Evolutionary conservation across 2,797 vertebrate genomes (phyloP), one percentile per base, ranked within the genome.

Genomic region (Acestrorhynchus altus): DNA sequence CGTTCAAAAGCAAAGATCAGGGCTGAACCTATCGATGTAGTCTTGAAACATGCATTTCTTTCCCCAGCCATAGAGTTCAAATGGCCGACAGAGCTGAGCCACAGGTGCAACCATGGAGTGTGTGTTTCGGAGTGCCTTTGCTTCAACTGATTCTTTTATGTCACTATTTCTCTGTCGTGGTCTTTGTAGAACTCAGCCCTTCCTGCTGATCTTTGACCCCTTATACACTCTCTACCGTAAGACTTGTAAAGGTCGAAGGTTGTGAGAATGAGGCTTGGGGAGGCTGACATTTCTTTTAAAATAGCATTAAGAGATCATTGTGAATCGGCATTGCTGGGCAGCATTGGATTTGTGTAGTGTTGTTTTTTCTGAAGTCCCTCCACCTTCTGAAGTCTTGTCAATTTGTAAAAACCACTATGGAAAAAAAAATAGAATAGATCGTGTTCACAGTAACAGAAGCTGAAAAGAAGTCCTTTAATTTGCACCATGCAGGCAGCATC

Each of bases 61-160:
- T 93, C 93, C 92, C 93, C 94, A 95, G 94, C 93, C 93, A 94
- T 93, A 94, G 93, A 94, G 91, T 94, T 91, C 75, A 64, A 78
- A 20, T 26, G 28, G 68, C 73, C 92, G 93, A 91, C 90, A 93
- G 66, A 51, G 92, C 31, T 35, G 31, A 35, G 31, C 31, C 31
- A 6, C 31, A 35, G 31, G 93, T 90, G 90, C 93, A 90, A 90
- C 78, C 93, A 92, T 94, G 93, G 93, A 94, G 92, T 94, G 90
- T 93, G 93, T 93, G 90, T 70, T 94, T 94, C 93, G 92, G 94
- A 94, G 94, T 94, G 94, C 93, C 94, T 95, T 94, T 92, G 92
- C 91, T 93, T 92, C 91, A 90, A 54, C 16, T 0, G 22, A 31
- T 31, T 61, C 28, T 59, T 56, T 2, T 66, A 24, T 16, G 12